These are phyloP conservation scores for Dasypus novemcinctus DNA, from an alignment of 2,113 vertebrate species.

Conservation along the genomic window DNA sequence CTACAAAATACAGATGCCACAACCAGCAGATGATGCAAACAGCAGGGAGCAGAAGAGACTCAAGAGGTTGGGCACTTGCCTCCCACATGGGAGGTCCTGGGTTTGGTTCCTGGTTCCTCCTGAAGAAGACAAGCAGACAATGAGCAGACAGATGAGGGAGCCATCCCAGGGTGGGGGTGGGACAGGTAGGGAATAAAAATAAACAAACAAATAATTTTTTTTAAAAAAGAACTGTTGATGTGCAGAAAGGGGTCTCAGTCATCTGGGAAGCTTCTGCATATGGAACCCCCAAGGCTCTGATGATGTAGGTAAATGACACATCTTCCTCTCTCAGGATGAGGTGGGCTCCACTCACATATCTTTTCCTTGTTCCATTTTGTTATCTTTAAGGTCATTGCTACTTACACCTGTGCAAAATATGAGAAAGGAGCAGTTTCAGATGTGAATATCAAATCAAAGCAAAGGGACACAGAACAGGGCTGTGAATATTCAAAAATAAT, in stretches of 20 bases:
- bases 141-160: too few relatives aligned
- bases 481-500: constrained; percentile 40
- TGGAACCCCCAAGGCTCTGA: background rate
- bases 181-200: too few relatives aligned
- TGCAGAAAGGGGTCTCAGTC: background rate
- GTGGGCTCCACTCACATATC: background rate
- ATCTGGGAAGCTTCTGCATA: background rate
- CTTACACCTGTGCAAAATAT: background rate
- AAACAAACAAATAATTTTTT: too few relatives aligned
- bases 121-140: too few relatives aligned
- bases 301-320: background rate
- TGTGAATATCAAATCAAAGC: constrained; percentile 53
- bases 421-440: constrained; percentile 41
- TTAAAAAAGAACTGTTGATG: background rate
- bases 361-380: background rate
- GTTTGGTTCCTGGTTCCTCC: too few relatives aligned
- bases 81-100: too few relatives aligned
- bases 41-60: too few relatives aligned
- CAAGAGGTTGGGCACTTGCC: too few relatives aligned
- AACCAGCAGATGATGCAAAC: too few relatives aligned
- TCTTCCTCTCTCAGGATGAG: background rate
- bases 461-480: constrained; percentile 46
- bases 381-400: background rate
- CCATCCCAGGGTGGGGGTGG: too few relatives aligned
- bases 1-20: too few relatives aligned